These are phyloP conservation scores for Drosophila pseudoananassae DNA, from an alignment of 1,140 invertebrate genomes.

Conservation along the genomic window DNA sequence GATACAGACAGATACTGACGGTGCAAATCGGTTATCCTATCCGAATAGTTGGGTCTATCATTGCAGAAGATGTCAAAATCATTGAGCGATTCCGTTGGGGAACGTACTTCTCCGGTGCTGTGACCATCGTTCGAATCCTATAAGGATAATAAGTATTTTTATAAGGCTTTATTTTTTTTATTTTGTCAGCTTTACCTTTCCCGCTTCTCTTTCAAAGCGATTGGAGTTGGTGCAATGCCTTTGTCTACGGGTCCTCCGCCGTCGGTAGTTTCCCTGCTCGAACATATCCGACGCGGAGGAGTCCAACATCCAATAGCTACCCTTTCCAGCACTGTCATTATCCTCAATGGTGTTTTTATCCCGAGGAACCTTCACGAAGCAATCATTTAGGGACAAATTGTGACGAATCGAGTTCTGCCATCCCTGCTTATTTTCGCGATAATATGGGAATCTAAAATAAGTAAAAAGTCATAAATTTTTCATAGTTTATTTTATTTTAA, in stretches of 20 bases:
- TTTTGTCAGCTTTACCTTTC: slow-evolving; percentile 22
- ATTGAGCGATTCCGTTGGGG: slow-evolving; percentile 37
- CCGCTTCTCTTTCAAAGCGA: slow-evolving; percentile 51
- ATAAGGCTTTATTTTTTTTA: neutral
- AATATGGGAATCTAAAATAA: slow-evolving; percentile 89
- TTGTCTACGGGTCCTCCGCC: slow-evolving; percentile 86
- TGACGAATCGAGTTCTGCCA: slow-evolving; percentile 95
- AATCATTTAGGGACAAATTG: slow-evolving; percentile 96
- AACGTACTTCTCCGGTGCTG: slow-evolving; percentile 31
- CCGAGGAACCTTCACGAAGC: slow-evolving; percentile 93
- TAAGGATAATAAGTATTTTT: neutral
- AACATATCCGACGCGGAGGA: slow-evolving; percentile 95
- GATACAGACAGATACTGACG: slow-evolving; percentile 79
- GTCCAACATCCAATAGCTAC: slow-evolving; percentile 94
- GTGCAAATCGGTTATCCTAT: slow-evolving; percentile 80
- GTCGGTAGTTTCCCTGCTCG: slow-evolving; percentile 94
- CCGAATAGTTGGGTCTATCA: slow-evolving; percentile 73
- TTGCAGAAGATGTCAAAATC: slow-evolving; percentile 74
- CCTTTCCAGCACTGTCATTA: slow-evolving; percentile 88
- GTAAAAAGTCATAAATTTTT: neutral
- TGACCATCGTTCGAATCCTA: slow-evolving; percentile 54
- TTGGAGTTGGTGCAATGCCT: slow-evolving; percentile 57
- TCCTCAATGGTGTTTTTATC: slow-evolving; percentile 89
- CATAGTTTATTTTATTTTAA: neutral
- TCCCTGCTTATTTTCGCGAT: slow-evolving; percentile 91